These are phyloP conservation scores for Caenorhabditis tropicalis DNA, from an alignment of 1,140 invertebrate genomes.

Conservation along the genomic window DNA sequence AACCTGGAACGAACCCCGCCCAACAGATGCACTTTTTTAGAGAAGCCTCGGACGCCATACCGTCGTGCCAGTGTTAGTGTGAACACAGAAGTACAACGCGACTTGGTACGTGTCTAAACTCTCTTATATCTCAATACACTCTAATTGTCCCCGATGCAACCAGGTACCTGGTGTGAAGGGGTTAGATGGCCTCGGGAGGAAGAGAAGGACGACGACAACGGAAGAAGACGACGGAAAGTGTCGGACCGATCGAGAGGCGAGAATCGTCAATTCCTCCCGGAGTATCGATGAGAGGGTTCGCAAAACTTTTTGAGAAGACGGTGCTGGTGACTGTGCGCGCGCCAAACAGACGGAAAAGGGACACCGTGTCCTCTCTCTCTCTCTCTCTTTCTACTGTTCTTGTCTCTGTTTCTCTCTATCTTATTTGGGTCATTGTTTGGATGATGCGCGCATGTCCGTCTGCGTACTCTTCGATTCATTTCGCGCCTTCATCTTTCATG, in stretches of 20 bases:
- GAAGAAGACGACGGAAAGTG: background rate
- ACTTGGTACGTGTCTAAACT: background rate
- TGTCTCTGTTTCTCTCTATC: conserved; percentile 41
- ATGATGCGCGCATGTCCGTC: conserved; percentile 27
- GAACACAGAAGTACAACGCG: conserved; percentile 37
- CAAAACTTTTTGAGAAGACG: background rate
- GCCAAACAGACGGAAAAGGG: conserved; percentile 1
- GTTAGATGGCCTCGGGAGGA: conserved; percentile 19
- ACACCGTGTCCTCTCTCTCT: background rate
- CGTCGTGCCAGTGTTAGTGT: conserved; percentile 38
- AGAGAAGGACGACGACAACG: background rate
- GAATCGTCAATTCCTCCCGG: background rate
- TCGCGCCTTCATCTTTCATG: conserved; percentile 39
- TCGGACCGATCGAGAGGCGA: background rate
- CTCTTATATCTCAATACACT: background rate
- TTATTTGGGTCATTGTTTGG: conserved; percentile 44
- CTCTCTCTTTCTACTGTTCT: background rate
- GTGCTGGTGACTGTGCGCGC: conserved; percentile 22
- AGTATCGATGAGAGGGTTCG: background rate
- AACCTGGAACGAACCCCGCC: background rate
- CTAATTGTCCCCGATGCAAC: conserved; percentile 11
- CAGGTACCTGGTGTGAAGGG: conserved; percentile 25
- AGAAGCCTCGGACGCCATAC: background rate
- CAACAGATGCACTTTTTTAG: background rate
- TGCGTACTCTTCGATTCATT: conserved; percentile 35